Base-by-base conservation (phyloP, 2,888 invertebrate species). In the Drosophila parthenogenetica region DNA sequence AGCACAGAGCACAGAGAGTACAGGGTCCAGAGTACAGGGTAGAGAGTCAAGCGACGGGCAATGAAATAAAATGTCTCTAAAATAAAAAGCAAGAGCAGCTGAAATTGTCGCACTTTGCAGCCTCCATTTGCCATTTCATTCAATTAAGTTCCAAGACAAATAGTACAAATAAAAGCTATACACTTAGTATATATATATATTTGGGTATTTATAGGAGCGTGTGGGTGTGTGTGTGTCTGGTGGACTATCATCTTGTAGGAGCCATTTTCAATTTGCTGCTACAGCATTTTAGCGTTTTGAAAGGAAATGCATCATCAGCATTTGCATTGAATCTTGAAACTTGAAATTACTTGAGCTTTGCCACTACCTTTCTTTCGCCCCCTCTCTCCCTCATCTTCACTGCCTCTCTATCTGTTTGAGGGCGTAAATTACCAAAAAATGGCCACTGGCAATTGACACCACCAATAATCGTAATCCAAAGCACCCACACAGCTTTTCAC, bases 231-330 rank as follows among this genome's bases (percentile, higher is more conserved):
- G 11, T 16, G 13, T 51, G 29, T 42, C 11, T 16, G 37, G 57
- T 37, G 42, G 43, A 42, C 22, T 42, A 55, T 17, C 65, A 69
- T 87, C 65, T 65, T 81, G 81, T 83, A 85, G 82, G 86, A 82
- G 83, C 77, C 78, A 73, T 85, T 86, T 85, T 79, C 88, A 88
- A 87, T 87, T 73, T 84, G 89, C 89, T 73, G 71, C 53, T 64
- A 70, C 79, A 82, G 89, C 89, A 89, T 69, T 87, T 71, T 45
- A 73, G 68, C 45, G 45, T 25, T 46, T 19, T 83, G 83, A 88
- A 88, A 79, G 87, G 85, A 88, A 90, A 58, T 90, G 88, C 88
- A 90, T 46, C 78, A 79, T 88, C 88, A 89, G 90, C 88, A 79
- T 81, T 89, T 89, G 84, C 84, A 82, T 81, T 87, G 66, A 80